A percentile compares a stretch with the other conserved stretches of the same genome.
These are phyloP conservation scores for Microctenopoma steveboyesi DNA, from an alignment of 2,797 vertebrate genomes.

Conservation along the genomic window DNA sequence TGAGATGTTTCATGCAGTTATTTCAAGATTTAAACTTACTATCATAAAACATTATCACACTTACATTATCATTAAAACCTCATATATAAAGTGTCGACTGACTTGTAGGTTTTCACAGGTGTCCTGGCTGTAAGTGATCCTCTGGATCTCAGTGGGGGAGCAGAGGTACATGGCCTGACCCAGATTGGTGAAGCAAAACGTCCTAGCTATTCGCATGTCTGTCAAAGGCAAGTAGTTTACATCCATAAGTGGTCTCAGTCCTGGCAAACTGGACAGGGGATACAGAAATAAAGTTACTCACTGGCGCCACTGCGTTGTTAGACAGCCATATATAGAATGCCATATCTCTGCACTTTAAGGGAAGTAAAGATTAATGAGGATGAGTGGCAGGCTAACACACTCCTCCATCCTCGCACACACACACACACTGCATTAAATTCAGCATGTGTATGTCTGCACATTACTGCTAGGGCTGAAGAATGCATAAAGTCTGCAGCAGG, in stretches of 20 bases:
- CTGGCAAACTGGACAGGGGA: constrained; percentile 89
- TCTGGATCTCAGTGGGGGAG: constrained; percentile 98
- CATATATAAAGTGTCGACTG: constrained; percentile 21
- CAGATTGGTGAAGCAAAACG: constrained; percentile 98
- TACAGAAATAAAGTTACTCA: constrained; percentile 23
- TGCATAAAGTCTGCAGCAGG: background rate
- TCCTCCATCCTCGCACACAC: constrained; percentile 9
- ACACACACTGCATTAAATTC: constrained; percentile 12
- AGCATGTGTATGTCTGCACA: constrained; percentile 13
- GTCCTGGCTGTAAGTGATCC: constrained; percentile 98
- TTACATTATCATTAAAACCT: background rate
- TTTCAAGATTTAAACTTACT: background rate
- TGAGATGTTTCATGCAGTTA: background rate
- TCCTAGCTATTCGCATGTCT: constrained; percentile 99
- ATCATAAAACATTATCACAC: background rate
- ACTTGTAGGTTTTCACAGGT: constrained; percentile 99
- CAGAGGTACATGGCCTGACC: constrained; percentile 97
- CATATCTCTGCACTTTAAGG: constrained; percentile 35
- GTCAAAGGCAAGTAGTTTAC: constrained; percentile 98
- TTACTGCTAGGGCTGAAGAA: background rate
- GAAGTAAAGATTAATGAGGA: constrained; percentile 55
- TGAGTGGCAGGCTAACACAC: constrained; percentile 19
- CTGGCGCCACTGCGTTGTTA: constrained; percentile 30
- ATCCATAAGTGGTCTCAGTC: constrained; percentile 95
- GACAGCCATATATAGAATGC: constrained; percentile 52